phyloP scores from a whole-genome alignment of 1,140 invertebrate species.

The Ceratosolen solmsi region DNA sequence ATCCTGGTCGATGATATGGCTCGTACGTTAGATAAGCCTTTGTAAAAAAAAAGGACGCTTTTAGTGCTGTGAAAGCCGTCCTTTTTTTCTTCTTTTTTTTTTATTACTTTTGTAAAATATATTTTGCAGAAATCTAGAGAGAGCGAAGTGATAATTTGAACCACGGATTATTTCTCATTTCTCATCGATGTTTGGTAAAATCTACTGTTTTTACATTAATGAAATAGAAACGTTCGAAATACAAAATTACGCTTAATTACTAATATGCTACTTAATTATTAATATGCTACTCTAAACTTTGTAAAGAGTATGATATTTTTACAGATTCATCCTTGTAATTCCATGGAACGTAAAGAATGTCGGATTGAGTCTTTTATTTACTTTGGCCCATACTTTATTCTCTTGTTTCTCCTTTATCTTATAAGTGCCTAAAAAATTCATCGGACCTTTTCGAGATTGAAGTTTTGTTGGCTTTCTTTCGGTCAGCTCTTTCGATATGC shows the following conservation, averaged over 20 bases:
- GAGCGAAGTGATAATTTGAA: no score
- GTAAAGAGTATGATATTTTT: neutral
- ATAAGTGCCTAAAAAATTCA: no score
- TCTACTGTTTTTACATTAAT: no score
- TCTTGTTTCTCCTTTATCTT: neutral
- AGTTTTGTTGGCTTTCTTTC: conserved; percentile 20
- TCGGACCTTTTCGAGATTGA: no score
- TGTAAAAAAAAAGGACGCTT: neutral
- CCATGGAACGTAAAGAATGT: neutral
- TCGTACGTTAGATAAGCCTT: neutral
- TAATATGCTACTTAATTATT: no score
- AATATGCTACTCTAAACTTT: no score
- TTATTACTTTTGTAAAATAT: neutral
- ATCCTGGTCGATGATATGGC: neutral
- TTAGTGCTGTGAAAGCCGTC: neutral
- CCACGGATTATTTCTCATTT: no score
- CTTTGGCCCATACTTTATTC: neutral
- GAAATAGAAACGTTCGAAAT: no score
- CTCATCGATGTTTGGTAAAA: no score
- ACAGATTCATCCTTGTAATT: neutral
- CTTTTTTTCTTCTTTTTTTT: no score
- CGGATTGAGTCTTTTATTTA: neutral
- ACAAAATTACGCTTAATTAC: no score
- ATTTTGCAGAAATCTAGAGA: neutral
- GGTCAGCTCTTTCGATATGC: neutral